Evolutionary conservation across 1,140 invertebrate genomes (phyloP), one percentile per base, ranked within the genome.

Genomic region (Rhagoletis pomonella): DNA sequence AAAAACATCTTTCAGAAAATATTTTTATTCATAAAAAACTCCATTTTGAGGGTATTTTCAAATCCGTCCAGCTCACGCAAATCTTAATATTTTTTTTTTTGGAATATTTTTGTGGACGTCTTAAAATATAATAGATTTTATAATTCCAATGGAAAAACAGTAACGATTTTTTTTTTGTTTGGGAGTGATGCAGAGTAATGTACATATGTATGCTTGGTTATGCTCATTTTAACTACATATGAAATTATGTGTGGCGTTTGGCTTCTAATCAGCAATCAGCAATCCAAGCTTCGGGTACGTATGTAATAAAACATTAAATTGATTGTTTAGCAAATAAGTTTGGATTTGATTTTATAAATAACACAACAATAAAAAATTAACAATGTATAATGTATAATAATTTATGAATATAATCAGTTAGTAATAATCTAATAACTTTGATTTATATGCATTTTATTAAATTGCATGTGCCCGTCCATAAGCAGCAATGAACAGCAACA

Each of bases 301-400:
- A 29, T 29, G 73, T 81, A 55, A 29, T 81, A 81, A 81, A 81
- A 47, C 73, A 81, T 81, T 81, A 81, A 81, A 81, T 81, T 81
- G 73, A 81, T 81, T 81, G 73, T 81, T 81, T 81, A 81, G 73
- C 73, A 81, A 81, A 81, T 81, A 50, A 55, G 73, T 81, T 81
- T 55, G n/a, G 47, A 58, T 81, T 19, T 81, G 4, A 67, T 81
- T 81, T 81, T 55, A 50, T 58, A 55, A 55, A 81, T 29, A 47
- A 0, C 3, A 58, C 6, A 58, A 81, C 69, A 81, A 58, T 9
- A 62, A 14, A 62, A 62, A 12, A 62, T 62, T 3, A 55, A 81
- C 73, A 81, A 81, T 81, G 19, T 10, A 81, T 58, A 55, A 58
- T 29, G 29, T 29, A 81, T 81, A 29, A 58, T 81, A 81, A 73